A percentile compares a stretch with the other conserved stretches of the same genome.
These are phyloP conservation scores for Mesaphorura yosii DNA, from an alignment of 1,140 invertebrate genomes.

Conservation along the genomic window DNA sequence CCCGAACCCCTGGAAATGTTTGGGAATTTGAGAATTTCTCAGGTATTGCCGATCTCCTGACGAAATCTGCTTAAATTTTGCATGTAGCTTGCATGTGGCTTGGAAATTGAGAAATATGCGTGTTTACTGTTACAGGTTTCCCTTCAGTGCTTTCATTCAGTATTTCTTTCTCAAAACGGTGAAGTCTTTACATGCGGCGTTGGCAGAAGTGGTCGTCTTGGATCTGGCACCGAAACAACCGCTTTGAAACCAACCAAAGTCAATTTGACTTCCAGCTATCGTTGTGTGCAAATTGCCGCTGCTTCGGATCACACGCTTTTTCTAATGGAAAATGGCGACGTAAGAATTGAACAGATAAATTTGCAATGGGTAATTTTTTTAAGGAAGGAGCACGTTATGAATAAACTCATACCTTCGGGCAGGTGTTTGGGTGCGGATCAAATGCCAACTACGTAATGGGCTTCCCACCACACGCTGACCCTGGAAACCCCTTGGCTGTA, in stretches of 20 bases:
- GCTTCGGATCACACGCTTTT: slow-evolving; percentile 54
- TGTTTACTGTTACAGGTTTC: slow-evolving; percentile 40
- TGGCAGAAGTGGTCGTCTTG: slow-evolving; percentile 57
- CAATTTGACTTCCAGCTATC: slow-evolving; percentile 35
- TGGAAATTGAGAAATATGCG: slow-evolving; percentile 12
- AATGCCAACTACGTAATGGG: slow-evolving; percentile 54
- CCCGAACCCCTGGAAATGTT: slow-evolving; percentile 50
- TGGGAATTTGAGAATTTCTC: too few relatives aligned
- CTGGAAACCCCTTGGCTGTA: slow-evolving; percentile 43
- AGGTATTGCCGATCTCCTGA: neutral
- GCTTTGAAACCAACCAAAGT: slow-evolving; percentile 44
- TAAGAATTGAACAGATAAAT: slow-evolving; percentile 32
- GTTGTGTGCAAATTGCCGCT: slow-evolving; percentile 35
- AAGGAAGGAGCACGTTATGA: too few relatives aligned
- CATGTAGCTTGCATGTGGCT: slow-evolving; percentile 32
- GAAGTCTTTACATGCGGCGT: slow-evolving; percentile 57
- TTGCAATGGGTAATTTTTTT: neutral
- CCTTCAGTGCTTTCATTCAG: slow-evolving; percentile 58
- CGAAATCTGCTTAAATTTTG: neutral
- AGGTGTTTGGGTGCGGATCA: slow-evolving; percentile 53
- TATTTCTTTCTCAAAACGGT: slow-evolving; percentile 48
- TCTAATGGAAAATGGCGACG: slow-evolving; percentile 45
- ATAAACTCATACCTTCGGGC: too few relatives aligned
- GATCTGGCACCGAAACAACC: slow-evolving; percentile 48
- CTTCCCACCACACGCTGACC: slow-evolving; percentile 41